Evolutionary conservation across 2,113 vertebrate genomes (phyloP), one percentile per base, ranked within the genome.

Genomic region (Dunckerocampus dactyliophorus): DNA sequence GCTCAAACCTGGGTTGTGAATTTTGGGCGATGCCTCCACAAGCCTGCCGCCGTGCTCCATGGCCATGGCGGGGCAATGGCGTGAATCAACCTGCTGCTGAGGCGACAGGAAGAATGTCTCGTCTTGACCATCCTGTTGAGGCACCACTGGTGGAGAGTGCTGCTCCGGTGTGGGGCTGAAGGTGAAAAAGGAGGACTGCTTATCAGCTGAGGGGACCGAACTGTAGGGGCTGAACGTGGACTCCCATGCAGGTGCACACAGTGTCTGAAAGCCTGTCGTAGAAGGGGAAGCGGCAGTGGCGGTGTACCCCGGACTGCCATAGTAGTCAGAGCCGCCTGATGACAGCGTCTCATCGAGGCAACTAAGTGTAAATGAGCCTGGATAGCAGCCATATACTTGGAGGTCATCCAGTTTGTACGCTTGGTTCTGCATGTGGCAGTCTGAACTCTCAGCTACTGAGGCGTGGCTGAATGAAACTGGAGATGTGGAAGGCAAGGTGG

Each of bases 301-400:
- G 0, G 92, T 57, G 47, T 87, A 96, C 72, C 92, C 92, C 4
- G 95, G 94, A 65, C 95, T 95, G 77, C 92, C 90, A 0, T 96
- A 97, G 84, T 94, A 94, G 82, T 95, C 95, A 3, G 95, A 96
- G 75, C 93, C 93, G 0, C 94, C 93, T 39, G 94, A 95, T 2
- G 94, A 95, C 65, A 95, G 82, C 15, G 92, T 94, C 88, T 97
- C 95, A 0, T 97, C 95, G 0, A 92, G 81, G 72, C 79, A 89
- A 71, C 81, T 86, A 34, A 89, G 59, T 0, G 93, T 92, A 58
- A 96, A 92, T 12, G 93, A 65, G 45, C 94, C 94, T 0, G 95
- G 92, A 45, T 95, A 97, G 81, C 95, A 96, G 71, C 94, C 92
- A 0, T 94, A 96, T 59, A 95, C 92, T 83, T 96, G 95, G 80